These are phyloP conservation scores for Galendromus occidentalis DNA, from an alignment of 1,140 invertebrate genomes.

Conservation along the genomic window DNA sequence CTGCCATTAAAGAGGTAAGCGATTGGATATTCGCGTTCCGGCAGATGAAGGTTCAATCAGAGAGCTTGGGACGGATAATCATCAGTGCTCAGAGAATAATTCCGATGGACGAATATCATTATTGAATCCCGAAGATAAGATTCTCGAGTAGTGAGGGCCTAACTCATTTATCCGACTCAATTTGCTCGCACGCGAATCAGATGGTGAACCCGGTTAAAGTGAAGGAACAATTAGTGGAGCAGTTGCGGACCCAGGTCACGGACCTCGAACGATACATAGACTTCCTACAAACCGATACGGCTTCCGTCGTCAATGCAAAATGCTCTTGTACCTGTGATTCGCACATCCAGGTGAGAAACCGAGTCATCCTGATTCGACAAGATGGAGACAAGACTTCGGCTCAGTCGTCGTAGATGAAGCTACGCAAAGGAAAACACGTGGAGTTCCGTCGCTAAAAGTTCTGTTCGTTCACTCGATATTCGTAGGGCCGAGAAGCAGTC, in stretches of 20 bases:
- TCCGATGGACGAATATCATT: too few relatives aligned
- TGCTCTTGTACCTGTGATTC: slow-evolving; percentile 7
- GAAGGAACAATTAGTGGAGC: slow-evolving; percentile 80
- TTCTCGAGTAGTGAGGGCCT: too few relatives aligned
- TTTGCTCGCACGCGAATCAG: too few relatives aligned
- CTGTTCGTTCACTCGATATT: neutral
- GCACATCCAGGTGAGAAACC: neutral
- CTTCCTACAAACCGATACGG: slow-evolving; percentile 57
- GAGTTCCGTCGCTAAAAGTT: too few relatives aligned
- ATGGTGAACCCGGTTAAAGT: slow-evolving; percentile 83
- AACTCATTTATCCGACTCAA: too few relatives aligned
- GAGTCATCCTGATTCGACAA: neutral
- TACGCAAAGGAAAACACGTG: too few relatives aligned
- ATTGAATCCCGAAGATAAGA: too few relatives aligned
- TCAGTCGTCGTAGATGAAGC: too few relatives aligned
- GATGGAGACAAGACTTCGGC: neutral
- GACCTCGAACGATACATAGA: slow-evolving; percentile 93
- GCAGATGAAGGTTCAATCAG: neutral
- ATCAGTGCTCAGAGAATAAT: too few relatives aligned
- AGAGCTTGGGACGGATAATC: too few relatives aligned
- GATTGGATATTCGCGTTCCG: neutral
- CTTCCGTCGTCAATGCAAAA: neutral
- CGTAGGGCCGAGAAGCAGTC: neutral
- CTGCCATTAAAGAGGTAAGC: slow-evolving; percentile 43
- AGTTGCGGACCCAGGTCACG: slow-evolving; percentile 86